Percentiles rank a stretch among this genome's conserved stretches.
Evolutionary conservation across 2,113 vertebrate species (phyloP).

Genomic region (Cebidichthys violaceus): DNA sequence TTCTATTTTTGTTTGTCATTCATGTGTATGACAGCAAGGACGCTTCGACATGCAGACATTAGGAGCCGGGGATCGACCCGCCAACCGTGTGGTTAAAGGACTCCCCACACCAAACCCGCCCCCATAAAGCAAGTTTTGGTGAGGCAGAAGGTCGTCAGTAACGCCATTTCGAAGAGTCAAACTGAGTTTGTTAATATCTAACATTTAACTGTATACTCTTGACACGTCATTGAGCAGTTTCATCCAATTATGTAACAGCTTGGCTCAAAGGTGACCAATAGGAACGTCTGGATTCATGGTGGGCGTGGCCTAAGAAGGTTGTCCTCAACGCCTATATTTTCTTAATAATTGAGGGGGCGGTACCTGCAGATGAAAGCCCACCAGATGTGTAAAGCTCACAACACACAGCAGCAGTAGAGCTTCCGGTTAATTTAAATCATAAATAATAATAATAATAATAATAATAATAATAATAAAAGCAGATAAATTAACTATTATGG

Average conservation of each 20-base stretch:
- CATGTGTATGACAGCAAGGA: too few species aligned
- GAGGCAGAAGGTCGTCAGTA: too few species aligned
- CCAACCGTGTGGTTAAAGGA: too few species aligned
- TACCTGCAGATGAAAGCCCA: neutral
- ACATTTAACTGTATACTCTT: neutral
- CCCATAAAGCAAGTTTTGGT: too few species aligned
- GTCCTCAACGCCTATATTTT: constrained; percentile 7
- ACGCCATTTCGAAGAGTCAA: too few species aligned
- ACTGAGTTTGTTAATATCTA: neutral
- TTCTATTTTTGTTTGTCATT: too few species aligned
- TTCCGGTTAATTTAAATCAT: constrained; percentile 26
- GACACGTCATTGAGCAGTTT: neutral
- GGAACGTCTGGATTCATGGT: neutral
- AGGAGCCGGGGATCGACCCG: too few species aligned
- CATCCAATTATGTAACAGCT: constrained; percentile 33
- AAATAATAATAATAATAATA: too few species aligned
- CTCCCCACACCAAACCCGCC: too few species aligned
- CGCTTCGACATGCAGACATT: too few species aligned
- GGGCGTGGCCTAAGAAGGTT: constrained; percentile 10
- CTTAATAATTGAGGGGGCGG: constrained; percentile 22
- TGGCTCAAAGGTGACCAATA: constrained; percentile 17
- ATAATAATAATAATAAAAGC: too few species aligned
- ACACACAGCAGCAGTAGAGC: too few species aligned
- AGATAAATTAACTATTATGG: neutral
- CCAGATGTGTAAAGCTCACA: neutral